Evolutionary conservation across 2,797 vertebrate genomes (phyloP).

Genomic region (Muraenolepis orangiensis): DNA sequence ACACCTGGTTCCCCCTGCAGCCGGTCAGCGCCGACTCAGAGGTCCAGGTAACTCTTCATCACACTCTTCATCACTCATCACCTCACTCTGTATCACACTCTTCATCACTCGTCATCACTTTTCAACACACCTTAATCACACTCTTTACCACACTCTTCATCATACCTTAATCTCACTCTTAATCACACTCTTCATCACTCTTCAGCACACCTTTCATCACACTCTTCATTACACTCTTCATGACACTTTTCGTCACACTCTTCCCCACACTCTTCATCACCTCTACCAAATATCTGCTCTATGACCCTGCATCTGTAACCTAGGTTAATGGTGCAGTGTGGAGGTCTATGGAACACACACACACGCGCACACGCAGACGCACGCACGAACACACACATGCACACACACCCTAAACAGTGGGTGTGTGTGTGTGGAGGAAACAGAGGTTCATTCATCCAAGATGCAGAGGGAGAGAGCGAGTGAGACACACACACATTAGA

Average conservation of each 20-base stretch:
- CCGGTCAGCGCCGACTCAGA: conserved; percentile 97
- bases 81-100: neutral
- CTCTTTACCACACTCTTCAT: neutral
- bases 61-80: neutral
- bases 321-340: neutral
- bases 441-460: conserved; percentile 75
- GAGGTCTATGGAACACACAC: conserved; percentile 11
- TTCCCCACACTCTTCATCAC: too few species aligned
- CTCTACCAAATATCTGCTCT: neutral
- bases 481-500: too few species aligned
- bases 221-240: too few species aligned
- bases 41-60: conserved; percentile 82
- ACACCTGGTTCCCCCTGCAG: conserved; percentile 98
- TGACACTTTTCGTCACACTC: too few species aligned
- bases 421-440: conserved; percentile 58
- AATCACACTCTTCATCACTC: neutral
- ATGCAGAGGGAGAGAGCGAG: conserved; percentile 55
- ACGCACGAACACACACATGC: conserved; percentile 11
- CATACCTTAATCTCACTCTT: too few species aligned
- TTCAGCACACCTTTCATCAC: neutral
- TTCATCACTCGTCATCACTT: neutral
- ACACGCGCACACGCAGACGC: conserved; percentile 10
- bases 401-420: neutral
- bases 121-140: too few species aligned
- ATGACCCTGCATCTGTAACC: neutral